phyloP scores from a whole-genome alignment of 2,888 invertebrate species.

The Pterobdella sp. region DNA sequence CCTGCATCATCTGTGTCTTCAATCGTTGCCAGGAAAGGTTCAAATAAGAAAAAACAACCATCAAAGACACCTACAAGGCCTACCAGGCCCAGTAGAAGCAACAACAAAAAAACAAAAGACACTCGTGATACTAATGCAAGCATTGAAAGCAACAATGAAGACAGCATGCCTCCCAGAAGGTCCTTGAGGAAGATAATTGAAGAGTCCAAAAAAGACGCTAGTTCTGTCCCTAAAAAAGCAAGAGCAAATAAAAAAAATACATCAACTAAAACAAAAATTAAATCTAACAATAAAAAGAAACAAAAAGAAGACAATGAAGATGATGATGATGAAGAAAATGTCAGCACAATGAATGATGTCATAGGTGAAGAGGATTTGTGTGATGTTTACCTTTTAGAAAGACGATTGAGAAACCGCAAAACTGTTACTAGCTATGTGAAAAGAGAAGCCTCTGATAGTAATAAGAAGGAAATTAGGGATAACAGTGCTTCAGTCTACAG shows the following conservation, averaged over 20 bases:
- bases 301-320: background rate
- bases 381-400: background rate
- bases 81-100: too few relatives aligned
- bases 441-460: background rate
- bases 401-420: background rate
- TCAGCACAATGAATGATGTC: background rate
- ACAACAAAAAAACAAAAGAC: background rate
- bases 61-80: too few relatives aligned
- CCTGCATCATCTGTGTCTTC: conserved; percentile 3
- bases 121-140: background rate
- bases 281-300: background rate
- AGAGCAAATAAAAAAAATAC: background rate
- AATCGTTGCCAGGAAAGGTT: background rate
- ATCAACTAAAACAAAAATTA: background rate
- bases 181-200: conserved; percentile 30
- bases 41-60: conserved; percentile 12
- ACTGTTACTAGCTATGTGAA: background rate
- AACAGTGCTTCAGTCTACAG: background rate
- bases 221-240: background rate
- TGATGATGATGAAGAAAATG: conserved; percentile 5
- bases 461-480: background rate
- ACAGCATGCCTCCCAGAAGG: conserved; percentile 19
- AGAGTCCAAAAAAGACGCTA: conserved; percentile 27
- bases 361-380: background rate
- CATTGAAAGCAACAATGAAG: background rate